Evolutionary conservation across 2,888 invertebrate species (phyloP).

Genomic region (Cordilura impudica): DNA sequence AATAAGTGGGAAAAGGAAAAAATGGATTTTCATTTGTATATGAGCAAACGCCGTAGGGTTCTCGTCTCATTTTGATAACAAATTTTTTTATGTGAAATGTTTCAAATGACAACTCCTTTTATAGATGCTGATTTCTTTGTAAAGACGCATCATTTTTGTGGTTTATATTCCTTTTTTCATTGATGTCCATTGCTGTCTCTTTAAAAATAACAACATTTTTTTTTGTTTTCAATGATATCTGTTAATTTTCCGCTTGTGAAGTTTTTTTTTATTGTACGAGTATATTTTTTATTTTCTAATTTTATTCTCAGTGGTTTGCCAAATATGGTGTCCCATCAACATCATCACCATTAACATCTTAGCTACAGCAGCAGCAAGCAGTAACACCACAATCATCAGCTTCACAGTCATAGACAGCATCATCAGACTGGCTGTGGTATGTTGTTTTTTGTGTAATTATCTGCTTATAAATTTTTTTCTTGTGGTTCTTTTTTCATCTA

Average conservation of each 20-base stretch:
- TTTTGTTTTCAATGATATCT: constrained; percentile 48
- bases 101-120: neutral
- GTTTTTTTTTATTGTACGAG: constrained; percentile 58
- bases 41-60: constrained; percentile 29
- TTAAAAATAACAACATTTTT: constrained; percentile 17
- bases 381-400: constrained; percentile 26
- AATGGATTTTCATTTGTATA: neutral
- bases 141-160: neutral
- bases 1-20: neutral
- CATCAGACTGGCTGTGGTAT: constrained; percentile 57
- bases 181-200: constrained; percentile 1
- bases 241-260: constrained; percentile 78
- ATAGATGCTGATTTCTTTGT: neutral
- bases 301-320: constrained; percentile 70
- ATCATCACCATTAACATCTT: constrained; percentile 13
- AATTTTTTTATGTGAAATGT: neutral
- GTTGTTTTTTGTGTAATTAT: constrained; percentile 65
- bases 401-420: neutral
- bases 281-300: constrained; percentile 72
- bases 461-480: constrained; percentile 62
- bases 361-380: no score
- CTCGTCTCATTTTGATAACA: neutral
- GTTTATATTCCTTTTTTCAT: constrained; percentile 18
- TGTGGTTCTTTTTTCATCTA: constrained; percentile 29
- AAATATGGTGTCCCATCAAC: constrained; percentile 39